A percentile compares a stretch with the other conserved stretches of the same genome.
Evolutionary conservation across 1,140 invertebrate species (phyloP).

Genomic region (Neodiprion fabricii): DNA sequence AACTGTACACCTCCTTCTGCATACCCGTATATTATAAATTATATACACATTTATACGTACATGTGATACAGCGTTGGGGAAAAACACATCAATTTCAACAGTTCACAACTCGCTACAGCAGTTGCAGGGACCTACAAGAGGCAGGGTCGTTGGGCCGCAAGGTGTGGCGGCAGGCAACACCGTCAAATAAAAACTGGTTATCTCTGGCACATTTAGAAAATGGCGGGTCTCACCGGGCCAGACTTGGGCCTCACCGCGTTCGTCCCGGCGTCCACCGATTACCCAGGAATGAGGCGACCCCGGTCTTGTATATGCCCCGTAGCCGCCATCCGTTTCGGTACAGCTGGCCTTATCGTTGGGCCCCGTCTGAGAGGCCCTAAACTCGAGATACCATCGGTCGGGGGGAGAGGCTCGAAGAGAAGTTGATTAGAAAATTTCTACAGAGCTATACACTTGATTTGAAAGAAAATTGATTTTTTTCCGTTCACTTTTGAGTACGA

Average conservation of each 20-base stretch:
- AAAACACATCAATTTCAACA: no score
- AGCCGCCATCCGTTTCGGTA: no score
- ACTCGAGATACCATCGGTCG: constrained; percentile 20
- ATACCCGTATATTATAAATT: constrained; percentile 6
- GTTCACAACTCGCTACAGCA: no score
- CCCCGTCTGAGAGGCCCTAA: no score
- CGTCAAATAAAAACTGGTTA: constrained; percentile 33
- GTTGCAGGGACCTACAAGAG: no score
- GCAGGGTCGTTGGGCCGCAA: neutral
- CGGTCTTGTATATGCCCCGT: constrained; percentile 45
- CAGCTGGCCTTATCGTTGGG: no score
- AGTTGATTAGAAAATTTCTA: no score
- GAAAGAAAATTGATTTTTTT: no score
- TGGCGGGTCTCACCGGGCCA: constrained; percentile 37
- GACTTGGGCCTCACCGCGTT: neutral
- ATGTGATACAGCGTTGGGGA: neutral
- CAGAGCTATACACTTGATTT: no score
- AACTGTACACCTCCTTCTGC: neutral
- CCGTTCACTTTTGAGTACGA: no score
- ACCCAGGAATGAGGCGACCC: constrained; percentile 61
- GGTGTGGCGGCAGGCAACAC: neutral
- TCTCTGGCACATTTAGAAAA: constrained; percentile 50
- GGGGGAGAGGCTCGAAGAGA: constrained; percentile 32
- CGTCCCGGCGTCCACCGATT: constrained; percentile 42
- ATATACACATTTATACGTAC: constrained; percentile 25